phyloP scores from a whole-genome alignment of 2,113 vertebrate species.

The Cheilinus undulatus region DNA sequence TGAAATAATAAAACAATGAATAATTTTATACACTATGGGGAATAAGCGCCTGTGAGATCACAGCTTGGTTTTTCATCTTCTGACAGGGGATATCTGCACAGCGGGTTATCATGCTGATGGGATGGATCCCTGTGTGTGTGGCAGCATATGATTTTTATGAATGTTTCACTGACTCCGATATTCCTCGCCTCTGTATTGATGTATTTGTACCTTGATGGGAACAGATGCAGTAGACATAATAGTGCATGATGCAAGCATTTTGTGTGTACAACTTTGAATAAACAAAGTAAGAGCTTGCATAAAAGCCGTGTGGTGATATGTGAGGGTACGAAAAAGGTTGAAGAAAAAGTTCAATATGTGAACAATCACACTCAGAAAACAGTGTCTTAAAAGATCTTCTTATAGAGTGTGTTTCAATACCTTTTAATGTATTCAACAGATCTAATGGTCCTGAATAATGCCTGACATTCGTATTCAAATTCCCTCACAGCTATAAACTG shows the following conservation, averaged over 20 bases:
- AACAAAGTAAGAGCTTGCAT: constrained; percentile 1
- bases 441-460: constrained; percentile 53
- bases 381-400: constrained; percentile 5
- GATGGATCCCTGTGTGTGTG: constrained; percentile 63
- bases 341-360: constrained; percentile 20
- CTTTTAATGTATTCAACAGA: constrained; percentile 56
- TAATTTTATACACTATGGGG: constrained; percentile 64
- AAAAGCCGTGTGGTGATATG: constrained; percentile 2
- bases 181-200: constrained; percentile 55
- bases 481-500: constrained; percentile 27
- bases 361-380: constrained; percentile 14
- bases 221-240: constrained; percentile 76
- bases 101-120: constrained; percentile 72
- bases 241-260: constrained; percentile 71
- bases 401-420: constrained; percentile 39
- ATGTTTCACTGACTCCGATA: constrained; percentile 51
- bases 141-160: constrained; percentile 72
- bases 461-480: constrained; percentile 53
- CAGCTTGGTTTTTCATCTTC: constrained; percentile 66
- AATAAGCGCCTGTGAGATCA: constrained; percentile 64
- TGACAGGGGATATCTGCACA: constrained; percentile 70
- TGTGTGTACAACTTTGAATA: constrained; percentile 30
- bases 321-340: constrained; percentile 3
- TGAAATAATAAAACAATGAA: constrained; percentile 74
- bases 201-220: constrained; percentile 69